Conservation (phyloP, 2,113 vertebrate species). For the Hystrix cristata region DNA sequence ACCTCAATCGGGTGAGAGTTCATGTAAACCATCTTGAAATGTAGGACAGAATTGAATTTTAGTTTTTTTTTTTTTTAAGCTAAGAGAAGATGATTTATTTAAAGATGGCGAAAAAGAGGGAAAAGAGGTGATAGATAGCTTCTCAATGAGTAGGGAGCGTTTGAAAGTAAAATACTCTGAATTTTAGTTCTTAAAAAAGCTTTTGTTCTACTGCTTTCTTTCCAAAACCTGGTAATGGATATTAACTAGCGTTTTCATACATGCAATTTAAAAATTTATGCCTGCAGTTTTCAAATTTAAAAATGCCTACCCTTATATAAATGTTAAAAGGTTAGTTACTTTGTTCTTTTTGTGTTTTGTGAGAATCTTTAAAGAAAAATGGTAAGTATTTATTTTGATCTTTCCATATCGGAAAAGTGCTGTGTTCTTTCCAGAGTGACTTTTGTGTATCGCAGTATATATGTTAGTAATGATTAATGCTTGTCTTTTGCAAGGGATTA, state of each 20-base stretch:
- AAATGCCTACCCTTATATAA: constrained; percentile 7
- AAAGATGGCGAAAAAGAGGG: too few species aligned
- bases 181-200: constrained; percentile 39
- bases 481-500: constrained; percentile 63
- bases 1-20: constrained; percentile 96
- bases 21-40: constrained; percentile 41
- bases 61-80: not conserved
- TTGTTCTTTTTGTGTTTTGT: constrained; percentile 29
- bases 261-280: constrained; percentile 13
- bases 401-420: constrained; percentile 11
- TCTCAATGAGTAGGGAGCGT: too few species aligned
- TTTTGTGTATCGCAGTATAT: constrained; percentile 52
- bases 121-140: too few species aligned
- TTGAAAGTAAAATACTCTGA: not conserved
- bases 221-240: not conserved
- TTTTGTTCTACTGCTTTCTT: constrained; percentile 52
- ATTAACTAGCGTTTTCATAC: constrained; percentile 38
- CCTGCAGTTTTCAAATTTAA: not conserved
- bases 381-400: constrained; percentile 7
- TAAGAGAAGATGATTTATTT: too few species aligned
- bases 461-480: constrained; percentile 73
- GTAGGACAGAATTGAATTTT: constrained; percentile 56
- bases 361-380: constrained; percentile 34
- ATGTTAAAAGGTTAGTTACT: constrained; percentile 10
- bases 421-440: constrained; percentile 4